Conservation (phyloP, 2,113 vertebrate species). For the Rhabdornis inornatus region DNA sequence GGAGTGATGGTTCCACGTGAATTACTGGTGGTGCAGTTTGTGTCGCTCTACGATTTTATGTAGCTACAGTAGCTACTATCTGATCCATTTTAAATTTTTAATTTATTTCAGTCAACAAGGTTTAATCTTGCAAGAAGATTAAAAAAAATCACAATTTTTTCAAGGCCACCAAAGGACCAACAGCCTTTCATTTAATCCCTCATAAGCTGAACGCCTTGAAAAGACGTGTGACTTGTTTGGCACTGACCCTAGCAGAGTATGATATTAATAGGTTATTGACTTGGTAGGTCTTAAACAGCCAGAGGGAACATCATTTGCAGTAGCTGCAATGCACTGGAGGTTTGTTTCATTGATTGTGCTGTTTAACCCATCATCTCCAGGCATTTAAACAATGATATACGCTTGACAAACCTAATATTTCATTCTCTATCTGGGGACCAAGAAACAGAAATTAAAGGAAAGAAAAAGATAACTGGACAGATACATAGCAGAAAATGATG, state of each 20-base stretch:
- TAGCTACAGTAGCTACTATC: slow-evolving; percentile 8
- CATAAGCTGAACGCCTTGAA: slow-evolving; percentile 59
- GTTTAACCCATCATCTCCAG: slow-evolving; percentile 84
- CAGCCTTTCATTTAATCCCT: slow-evolving; percentile 56
- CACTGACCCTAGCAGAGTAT: slow-evolving; percentile 75
- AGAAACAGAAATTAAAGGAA: slow-evolving; percentile 75
- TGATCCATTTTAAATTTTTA: slow-evolving; percentile 38
- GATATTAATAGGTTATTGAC: slow-evolving; percentile 88
- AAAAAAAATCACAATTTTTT: slow-evolving; percentile 42
- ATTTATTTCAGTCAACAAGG: slow-evolving; percentile 48
- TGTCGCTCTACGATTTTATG: not conserved
- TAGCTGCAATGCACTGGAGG: slow-evolving; percentile 77
- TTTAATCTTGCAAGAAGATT: slow-evolving; percentile 45
- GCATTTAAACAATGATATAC: slow-evolving; percentile 82
- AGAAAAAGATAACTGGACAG: slow-evolving; percentile 73
- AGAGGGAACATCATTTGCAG: slow-evolving; percentile 75
- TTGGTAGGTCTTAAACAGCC: slow-evolving; percentile 80
- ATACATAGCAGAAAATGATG: slow-evolving; percentile 74
- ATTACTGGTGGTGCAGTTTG: not conserved
- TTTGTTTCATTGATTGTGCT: slow-evolving; percentile 84
- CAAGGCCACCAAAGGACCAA: slow-evolving; percentile 39
- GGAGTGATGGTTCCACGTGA: not conserved
- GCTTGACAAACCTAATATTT: slow-evolving; percentile 85
- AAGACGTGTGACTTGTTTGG: slow-evolving; percentile 69
- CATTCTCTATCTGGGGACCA: slow-evolving; percentile 80